Evolutionary conservation across 2,113 vertebrate genomes (phyloP).

Genomic region (Tricholaema leucomelas): DNA sequence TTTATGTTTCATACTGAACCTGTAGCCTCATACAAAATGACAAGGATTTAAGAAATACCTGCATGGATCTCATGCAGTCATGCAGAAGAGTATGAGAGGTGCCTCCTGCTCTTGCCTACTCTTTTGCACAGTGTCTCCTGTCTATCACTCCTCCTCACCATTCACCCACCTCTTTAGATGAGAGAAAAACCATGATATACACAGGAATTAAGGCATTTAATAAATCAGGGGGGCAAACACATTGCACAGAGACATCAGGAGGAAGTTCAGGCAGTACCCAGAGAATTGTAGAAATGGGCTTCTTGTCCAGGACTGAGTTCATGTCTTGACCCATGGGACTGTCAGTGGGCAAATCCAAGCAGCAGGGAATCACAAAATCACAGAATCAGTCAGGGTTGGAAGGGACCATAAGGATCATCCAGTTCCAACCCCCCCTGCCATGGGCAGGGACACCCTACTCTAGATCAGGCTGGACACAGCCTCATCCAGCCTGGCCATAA

Average conservation of each 20-base stretch:
- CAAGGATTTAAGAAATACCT: neutral
- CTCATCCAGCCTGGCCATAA: too few species aligned
- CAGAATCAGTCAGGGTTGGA: too few species aligned
- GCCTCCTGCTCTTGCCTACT: neutral
- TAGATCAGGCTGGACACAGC: too few species aligned
- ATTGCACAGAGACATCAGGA: neutral
- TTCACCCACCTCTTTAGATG: neutral
- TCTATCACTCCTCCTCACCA: neutral
- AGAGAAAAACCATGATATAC: neutral
- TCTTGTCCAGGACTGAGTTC: neutral
- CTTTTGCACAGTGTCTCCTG: neutral
- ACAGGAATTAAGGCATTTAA: neutral
- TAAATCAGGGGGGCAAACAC: neutral
- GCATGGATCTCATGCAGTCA: rapidly evolving
- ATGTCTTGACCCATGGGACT: neutral
- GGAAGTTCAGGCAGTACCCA: neutral
- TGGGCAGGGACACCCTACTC: too few species aligned
- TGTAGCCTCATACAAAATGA: neutral
- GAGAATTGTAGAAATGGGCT: neutral
- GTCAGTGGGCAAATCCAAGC: neutral
- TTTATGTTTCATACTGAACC: neutral
- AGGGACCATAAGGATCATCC: too few species aligned
- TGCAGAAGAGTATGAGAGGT: neutral
- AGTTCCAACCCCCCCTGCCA: too few species aligned
- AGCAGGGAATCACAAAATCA: too few species aligned